Percentiles rank a stretch among this genome's conserved stretches.
These are phyloP conservation scores for Wasmannia auropunctata DNA, from an alignment of 1,140 invertebrate species.

Conservation along the genomic window DNA sequence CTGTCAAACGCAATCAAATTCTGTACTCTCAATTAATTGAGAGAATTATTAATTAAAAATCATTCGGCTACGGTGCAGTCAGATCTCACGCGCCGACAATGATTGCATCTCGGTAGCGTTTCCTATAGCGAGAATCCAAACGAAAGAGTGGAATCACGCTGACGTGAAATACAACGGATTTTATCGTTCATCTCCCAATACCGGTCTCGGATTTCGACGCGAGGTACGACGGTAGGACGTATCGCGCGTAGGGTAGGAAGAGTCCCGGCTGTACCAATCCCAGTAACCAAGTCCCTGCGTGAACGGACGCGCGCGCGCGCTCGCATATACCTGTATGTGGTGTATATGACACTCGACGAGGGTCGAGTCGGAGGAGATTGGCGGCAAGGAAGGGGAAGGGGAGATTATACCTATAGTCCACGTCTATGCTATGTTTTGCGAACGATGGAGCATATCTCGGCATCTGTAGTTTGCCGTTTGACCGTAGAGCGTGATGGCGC, in stretches of 20 bases:
- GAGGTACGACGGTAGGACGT: constrained; percentile 62
- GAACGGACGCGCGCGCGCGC: neutral
- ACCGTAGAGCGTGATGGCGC: constrained; percentile 64
- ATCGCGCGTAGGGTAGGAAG: constrained; percentile 71
- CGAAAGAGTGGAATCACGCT: neutral
- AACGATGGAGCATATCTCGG: constrained; percentile 37
- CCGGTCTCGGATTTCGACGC: constrained; percentile 68
- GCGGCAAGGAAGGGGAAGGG: neutral
- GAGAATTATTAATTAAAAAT: neutral
- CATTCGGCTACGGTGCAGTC: neutral
- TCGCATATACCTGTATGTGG: neutral
- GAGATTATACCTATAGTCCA: constrained; percentile 59
- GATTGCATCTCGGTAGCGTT: constrained; percentile 1
- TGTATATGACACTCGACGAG: neutral
- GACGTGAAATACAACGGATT: constrained; percentile 51
- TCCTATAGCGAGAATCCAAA: neutral
- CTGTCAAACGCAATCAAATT: neutral
- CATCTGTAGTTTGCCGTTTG: constrained; percentile 66
- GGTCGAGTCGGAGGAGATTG: neutral
- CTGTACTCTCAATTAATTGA: neutral
- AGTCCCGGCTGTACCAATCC: constrained; percentile 69
- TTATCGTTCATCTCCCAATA: constrained; percentile 71
- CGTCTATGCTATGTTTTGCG: constrained; percentile 40
- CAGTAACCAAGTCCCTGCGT: constrained; percentile 64
- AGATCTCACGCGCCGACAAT: neutral